Evolutionary conservation across 2,888 invertebrate species (phyloP), one percentile per base, ranked within the genome.

Genomic region (Cephus pulcher): DNA sequence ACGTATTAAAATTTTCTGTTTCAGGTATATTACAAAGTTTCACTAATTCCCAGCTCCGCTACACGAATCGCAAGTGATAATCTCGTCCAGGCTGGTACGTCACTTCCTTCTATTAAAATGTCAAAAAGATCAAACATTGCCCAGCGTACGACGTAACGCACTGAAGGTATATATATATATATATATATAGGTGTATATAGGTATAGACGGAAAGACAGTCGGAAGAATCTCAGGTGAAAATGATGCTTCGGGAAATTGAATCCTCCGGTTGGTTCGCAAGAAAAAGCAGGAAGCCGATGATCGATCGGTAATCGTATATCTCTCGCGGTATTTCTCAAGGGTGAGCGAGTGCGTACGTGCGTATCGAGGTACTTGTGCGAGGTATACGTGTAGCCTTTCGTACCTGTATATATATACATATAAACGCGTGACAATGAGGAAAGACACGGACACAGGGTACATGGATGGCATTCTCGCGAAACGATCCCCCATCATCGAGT

Each of bases 261-360:
- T 75, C n/a, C 34, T 74, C 4, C 33, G 4, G 40, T 15, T n/a
- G 11, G 30, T 37, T 71, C 32, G 1, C 23, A 32, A 69, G 70
- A 73, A 73, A 23, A 34, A 82, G 82, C 83, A 85, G 88, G 88
- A 88, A 88, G 84, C 83, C 79, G 84, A 79, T 84, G 85, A 86
- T 86, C 84, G 86, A 86, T 85, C 84, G 84, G 82, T 84, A 83
- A 87, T 87, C 83, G 84, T 85, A 85, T 86, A 85, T 86, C 85
- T 78, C 81, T 78, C 79, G 83, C 83, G 83, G 81, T 83, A 85
- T 80, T 79, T 70, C 73, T 11, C 70, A 75, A 75, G 77, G 75
- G 69, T 76, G 74, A 34, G 74, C 30, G 75, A 75, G 73, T 75
- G 73, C 73, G 78, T 79, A 71, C 75, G 23, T 56, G 68, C 78